Base-by-base conservation (phyloP, 2,113 vertebrate species). In the Lanius collurio region DNA sequence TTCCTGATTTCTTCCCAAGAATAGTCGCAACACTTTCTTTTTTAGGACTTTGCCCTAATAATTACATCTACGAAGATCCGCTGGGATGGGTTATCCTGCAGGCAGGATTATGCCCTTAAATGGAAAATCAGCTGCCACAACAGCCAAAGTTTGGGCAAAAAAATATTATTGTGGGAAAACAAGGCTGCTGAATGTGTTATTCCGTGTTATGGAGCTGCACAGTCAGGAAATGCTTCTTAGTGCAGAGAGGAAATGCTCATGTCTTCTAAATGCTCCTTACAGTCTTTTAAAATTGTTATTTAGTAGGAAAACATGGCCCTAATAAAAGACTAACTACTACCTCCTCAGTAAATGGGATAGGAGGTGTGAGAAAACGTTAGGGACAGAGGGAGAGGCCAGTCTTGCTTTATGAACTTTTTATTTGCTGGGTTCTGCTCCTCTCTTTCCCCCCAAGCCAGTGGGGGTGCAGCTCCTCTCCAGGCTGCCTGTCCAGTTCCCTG, bases 21-120 rank as follows among this genome's bases (percentile, higher is more conserved):
- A 87, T 71, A 89, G 56, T 87, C 39, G 0, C 86, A 76, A 49
- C 83, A 49, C 57, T 93, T 97, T 77, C 79, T 95, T 95, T 93
- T 94, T 94, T 93, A 84, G 77, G 89, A 88, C 73, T 95, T 92
- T 87, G 77, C 65, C 56, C 49, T 93, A 73, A 78, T 89, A 93
- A 95, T 93, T 70, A 71, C 83, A 89, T 95, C 80, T 60, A 69
- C 13, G 15, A 90, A 77, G 80, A 93, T 83, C 76, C 0, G 0
- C 63, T 83, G 83, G 79, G 86, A 83, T 84, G 86, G 80, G 91
- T 84, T 95, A 90, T 97, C 86, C 90, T 69, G 42, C 86, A 76
- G 35, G 71, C 33, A 92, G 92, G 80, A 87, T 87, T 93, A 84
- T 96, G 88, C 28, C 95, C 90, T 96, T 97, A 97, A 75, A 97